Percentiles rank a stretch among this genome's conserved stretches.
Evolutionary conservation across 2,113 vertebrate species (phyloP).

Genomic region (Kryptolebias marmoratus): DNA sequence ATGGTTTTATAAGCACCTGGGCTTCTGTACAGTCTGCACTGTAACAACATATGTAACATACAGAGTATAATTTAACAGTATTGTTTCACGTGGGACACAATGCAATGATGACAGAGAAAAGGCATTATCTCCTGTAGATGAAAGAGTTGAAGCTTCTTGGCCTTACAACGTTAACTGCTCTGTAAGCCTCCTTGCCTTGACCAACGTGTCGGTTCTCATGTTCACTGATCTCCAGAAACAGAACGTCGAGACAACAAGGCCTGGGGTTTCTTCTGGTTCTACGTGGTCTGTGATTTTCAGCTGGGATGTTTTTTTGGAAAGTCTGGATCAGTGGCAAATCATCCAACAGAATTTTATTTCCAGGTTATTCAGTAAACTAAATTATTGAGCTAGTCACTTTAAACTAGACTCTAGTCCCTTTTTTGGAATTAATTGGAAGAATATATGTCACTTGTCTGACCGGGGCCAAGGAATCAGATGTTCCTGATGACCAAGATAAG

Average conservation of each 20-base stretch:
- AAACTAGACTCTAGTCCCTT: too few species aligned
- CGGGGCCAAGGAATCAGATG: too few species aligned
- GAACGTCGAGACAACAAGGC: slow-evolving; percentile 24
- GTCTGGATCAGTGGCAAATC: neutral
- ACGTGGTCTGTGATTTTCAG: neutral
- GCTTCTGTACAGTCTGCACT: slow-evolving; percentile 59
- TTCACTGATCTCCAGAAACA: slow-evolving; percentile 28
- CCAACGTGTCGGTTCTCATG: slow-evolving; percentile 25
- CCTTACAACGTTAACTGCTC: slow-evolving; percentile 58
- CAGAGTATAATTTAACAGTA: slow-evolving; percentile 61
- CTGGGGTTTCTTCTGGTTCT: neutral
- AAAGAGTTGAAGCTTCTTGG: slow-evolving; percentile 54
- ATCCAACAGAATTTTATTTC: neutral
- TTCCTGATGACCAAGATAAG: too few species aligned
- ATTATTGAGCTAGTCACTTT: too few species aligned
- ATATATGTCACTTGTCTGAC: too few species aligned
- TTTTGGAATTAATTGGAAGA: too few species aligned
- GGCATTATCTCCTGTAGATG: slow-evolving; percentile 45
- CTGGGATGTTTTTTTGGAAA: slow-evolving; percentile 4
- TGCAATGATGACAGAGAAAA: slow-evolving; percentile 62
- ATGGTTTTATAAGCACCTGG: slow-evolving; percentile 39
- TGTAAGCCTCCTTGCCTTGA: slow-evolving; percentile 66
- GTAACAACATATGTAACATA: slow-evolving; percentile 46
- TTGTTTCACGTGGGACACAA: slow-evolving; percentile 67
- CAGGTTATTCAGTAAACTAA: neutral